Evolutionary conservation across 2,113 vertebrate species (phyloP).

Genomic region (Cryptomyrus ogoouensis): DNA sequence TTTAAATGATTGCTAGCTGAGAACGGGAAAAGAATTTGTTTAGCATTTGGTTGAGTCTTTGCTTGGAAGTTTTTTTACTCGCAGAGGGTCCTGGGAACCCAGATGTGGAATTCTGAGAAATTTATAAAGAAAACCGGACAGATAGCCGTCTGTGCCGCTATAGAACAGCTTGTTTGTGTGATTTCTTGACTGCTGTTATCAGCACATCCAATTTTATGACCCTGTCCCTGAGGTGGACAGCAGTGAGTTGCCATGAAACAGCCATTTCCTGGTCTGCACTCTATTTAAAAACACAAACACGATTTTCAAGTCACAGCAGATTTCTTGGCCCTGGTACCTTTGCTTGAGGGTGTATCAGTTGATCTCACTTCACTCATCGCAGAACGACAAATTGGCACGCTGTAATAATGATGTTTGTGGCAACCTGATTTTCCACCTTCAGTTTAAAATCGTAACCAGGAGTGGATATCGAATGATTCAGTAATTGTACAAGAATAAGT

Average conservation of each 20-base stretch:
- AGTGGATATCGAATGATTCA: not conserved
- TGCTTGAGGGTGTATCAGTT: not conserved
- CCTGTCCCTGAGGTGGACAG: slow-evolving; percentile 8
- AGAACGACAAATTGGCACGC: not conserved
- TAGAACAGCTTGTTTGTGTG: slow-evolving; percentile 23
- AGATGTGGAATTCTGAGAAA: slow-evolving; percentile 60
- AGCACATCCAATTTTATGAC: slow-evolving; percentile 10
- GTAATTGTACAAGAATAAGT: not conserved
- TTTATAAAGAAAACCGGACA: slow-evolving; percentile 17
- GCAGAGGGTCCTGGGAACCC: slow-evolving; percentile 84
- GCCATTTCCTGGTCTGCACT: not conserved
- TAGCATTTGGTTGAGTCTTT: slow-evolving; percentile 88
- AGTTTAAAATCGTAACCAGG: not conserved
- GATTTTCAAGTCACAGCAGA: not conserved
- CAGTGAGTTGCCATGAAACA: not conserved
- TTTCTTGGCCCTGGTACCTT: not conserved
- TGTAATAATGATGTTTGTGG: not conserved
- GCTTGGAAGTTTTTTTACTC: slow-evolving; percentile 62
- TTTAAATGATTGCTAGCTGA: slow-evolving; percentile 99
- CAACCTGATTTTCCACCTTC: not conserved
- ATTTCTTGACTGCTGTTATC: slow-evolving; percentile 21
- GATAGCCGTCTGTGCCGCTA: not conserved
- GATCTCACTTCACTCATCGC: not conserved
- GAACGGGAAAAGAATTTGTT: slow-evolving; percentile 90
- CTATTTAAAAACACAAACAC: slow-evolving; percentile 10